A percentile compares a stretch with the other conserved stretches of the same genome.
Evolutionary conservation across 2,888 invertebrate species (phyloP).

Genomic region (Ischnus inquisitorius): DNA sequence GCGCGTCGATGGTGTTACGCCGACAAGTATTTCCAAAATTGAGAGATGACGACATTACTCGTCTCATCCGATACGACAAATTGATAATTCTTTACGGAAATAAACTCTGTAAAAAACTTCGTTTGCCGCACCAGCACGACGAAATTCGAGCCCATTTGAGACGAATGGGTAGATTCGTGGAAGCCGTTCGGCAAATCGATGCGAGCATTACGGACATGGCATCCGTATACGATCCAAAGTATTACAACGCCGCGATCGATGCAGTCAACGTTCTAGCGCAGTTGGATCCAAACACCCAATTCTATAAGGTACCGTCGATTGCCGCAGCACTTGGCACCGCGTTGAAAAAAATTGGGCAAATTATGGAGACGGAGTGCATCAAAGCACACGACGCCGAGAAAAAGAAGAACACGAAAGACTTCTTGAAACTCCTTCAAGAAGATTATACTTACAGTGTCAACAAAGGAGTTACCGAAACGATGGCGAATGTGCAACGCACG

Average conservation of each 20-base stretch:
- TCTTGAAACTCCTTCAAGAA: constrained; percentile 62
- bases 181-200: constrained; percentile 22
- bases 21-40: constrained; percentile 67
- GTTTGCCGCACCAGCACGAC: constrained; percentile 49
- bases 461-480: constrained; percentile 61
- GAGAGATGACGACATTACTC: constrained; percentile 59
- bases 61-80: constrained; percentile 64
- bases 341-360: constrained; percentile 41
- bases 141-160: constrained; percentile 53
- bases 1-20: constrained; percentile 54
- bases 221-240: constrained; percentile 46
- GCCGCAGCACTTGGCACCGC: constrained; percentile 41
- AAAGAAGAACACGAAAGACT: constrained; percentile 62
- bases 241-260: constrained; percentile 38
- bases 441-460: constrained; percentile 65
- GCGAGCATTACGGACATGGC: constrained; percentile 48
- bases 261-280: constrained; percentile 41
- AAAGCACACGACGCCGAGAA: constrained; percentile 27
- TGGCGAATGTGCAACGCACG: constrained; percentile 18
- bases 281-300: constrained; percentile 25
- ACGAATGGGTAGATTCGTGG: constrained; percentile 43
- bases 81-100: constrained; percentile 64
- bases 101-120: constrained; percentile 54
- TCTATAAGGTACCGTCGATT: constrained; percentile 34
- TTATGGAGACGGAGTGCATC: constrained; percentile 30